Conservation (phyloP, 1,140 invertebrate genomes). For the Drosophila oshimai region DNA sequence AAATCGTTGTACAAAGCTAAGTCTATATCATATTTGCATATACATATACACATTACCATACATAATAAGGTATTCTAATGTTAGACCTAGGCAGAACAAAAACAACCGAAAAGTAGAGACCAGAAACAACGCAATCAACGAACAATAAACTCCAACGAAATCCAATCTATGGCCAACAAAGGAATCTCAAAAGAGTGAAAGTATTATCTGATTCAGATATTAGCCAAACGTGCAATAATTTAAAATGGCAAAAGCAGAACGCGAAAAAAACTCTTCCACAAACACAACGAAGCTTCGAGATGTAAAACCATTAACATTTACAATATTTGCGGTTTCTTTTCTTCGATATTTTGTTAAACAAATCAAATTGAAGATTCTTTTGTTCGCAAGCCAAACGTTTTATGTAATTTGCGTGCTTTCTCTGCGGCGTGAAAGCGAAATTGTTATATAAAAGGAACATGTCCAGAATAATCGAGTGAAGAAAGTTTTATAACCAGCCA, state of each 20-base stretch:
- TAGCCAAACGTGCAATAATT: conserved; percentile 66
- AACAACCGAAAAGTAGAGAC: conserved; percentile 31
- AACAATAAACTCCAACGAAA: conserved; percentile 63
- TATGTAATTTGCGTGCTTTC: conserved; percentile 50
- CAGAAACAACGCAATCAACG: conserved; percentile 67
- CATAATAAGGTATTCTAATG: conserved; percentile 44
- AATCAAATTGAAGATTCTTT: conserved; percentile 35
- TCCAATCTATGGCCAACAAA: conserved; percentile 52
- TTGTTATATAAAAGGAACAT: conserved; percentile 34
- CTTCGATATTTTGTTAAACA: conserved; percentile 4
- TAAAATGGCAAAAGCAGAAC: conserved; percentile 32
- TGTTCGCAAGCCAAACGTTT: conserved; percentile 48
- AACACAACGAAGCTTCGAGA: background rate
- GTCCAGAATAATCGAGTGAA: conserved; percentile 16
- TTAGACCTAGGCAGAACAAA: conserved; percentile 31
- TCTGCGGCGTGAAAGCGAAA: conserved; percentile 35
- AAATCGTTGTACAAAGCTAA: conserved; percentile 66
- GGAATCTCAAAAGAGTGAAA: conserved; percentile 59
- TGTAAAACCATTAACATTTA: conserved; percentile 18
- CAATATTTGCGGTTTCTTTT: conserved; percentile 37
- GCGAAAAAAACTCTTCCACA: conserved; percentile 3
- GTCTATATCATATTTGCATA: conserved; percentile 70
- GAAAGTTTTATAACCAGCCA: conserved; percentile 1
- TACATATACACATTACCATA: conserved; percentile 44
- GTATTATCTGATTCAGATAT: conserved; percentile 40